A percentile compares a stretch with the other conserved stretches of the same genome.
Conservation (phyloP, 2,888 invertebrate species). For the Stenchaetothrips biformis region DNA sequence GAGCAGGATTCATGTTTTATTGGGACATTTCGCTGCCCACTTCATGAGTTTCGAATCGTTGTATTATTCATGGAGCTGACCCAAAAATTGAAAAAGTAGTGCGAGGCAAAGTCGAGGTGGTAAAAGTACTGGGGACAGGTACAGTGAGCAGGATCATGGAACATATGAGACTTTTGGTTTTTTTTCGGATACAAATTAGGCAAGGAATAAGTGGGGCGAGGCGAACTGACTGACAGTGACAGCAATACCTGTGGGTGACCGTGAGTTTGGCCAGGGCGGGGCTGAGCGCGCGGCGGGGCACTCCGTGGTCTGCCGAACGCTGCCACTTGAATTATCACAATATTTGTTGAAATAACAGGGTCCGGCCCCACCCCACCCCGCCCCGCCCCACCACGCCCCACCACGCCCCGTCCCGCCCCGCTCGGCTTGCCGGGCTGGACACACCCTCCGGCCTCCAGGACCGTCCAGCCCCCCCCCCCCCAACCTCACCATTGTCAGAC, state of each 20-base stretch:
- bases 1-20: background rate
- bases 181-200: too few relatives aligned
- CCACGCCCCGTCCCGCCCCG: background rate
- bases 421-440: background rate
- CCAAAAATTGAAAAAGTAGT: too few relatives aligned
- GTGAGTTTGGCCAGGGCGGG: background rate
- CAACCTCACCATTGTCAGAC: background rate
- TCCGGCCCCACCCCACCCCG: background rate
- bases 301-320: background rate
- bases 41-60: too few relatives aligned
- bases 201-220: too few relatives aligned
- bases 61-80: too few relatives aligned
- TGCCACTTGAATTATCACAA: constrained; percentile 23
- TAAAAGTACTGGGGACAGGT: too few relatives aligned
- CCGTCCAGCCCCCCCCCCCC: background rate
- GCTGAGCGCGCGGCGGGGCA: background rate
- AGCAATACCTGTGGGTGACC: background rate
- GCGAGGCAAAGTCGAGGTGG: too few relatives aligned
- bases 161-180: too few relatives aligned
- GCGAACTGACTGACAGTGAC: background rate
- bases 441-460: background rate
- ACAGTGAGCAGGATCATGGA: too few relatives aligned
- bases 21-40: background rate
- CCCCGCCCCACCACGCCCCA: background rate
- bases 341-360: constrained; percentile 22